A percentile compares a stretch with the other conserved stretches of the same genome.
phyloP scores from a whole-genome alignment of 2,113 vertebrate genomes.

The Spermophilus dauricus region DNA sequence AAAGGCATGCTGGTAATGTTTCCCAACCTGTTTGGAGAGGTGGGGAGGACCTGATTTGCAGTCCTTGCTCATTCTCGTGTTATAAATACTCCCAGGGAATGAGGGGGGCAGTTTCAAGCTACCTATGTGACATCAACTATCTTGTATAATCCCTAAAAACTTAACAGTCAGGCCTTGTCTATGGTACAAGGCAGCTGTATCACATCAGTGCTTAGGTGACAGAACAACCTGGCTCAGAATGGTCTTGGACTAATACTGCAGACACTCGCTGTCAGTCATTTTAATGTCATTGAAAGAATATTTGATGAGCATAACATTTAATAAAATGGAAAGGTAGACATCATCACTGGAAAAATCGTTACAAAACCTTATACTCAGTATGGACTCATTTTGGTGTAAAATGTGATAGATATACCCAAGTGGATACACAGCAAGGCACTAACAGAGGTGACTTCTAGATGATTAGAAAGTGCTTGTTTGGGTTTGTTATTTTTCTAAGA shows the following conservation, averaged over 20 bases:
- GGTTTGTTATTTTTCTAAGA: neutral
- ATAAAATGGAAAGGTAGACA: neutral
- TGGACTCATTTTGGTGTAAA: neutral
- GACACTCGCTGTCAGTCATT: neutral
- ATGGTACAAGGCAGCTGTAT: neutral
- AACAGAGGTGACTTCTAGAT: neutral
- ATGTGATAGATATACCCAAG: neutral
- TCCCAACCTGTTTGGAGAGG: neutral
- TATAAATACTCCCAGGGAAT: neutral
- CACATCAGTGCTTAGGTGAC: neutral
- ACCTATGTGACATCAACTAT: neutral
- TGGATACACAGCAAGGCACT: neutral
- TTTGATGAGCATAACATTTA: neutral
- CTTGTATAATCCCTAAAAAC: neutral
- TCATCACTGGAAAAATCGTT: neutral
- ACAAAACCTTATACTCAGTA: neutral
- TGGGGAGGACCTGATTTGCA: neutral
- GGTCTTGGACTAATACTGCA: neutral
- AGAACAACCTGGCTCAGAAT: neutral
- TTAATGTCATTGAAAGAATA: neutral
- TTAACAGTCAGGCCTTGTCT: fast-evolving
- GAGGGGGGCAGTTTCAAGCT: neutral
- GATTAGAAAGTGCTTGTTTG: neutral
- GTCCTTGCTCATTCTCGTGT: neutral
- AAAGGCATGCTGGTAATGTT: neutral